These are phyloP conservation scores for Chondrilla cf. caribensis DNA, from an alignment of 37 sponge, comb jelly and placozoan species.

Conservation along the genomic window DNA sequence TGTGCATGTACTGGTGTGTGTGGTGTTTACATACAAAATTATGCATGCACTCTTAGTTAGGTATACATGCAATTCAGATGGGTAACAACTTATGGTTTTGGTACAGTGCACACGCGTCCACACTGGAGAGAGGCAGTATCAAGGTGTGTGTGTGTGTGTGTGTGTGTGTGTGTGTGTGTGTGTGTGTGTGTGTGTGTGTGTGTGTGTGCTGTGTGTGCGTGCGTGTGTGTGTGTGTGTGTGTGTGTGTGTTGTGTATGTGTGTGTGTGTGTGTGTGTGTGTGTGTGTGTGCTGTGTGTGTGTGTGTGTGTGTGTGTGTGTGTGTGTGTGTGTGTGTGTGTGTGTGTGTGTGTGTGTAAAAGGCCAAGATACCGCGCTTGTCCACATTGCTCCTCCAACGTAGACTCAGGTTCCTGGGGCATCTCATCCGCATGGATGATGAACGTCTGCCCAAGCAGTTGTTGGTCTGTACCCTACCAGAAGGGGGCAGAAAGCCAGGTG, in stretches of 20 bases:
- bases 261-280: background rate
- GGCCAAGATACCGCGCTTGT: too few relatives aligned
- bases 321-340: conserved; percentile 19
- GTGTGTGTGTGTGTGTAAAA: conserved; percentile 21
- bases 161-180: conserved; percentile 21
- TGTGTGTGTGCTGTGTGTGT: conserved; percentile 19
- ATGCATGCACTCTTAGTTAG: background rate
- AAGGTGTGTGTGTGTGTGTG: conserved; percentile 7
- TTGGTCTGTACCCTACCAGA: background rate
- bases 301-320: conserved; percentile 6
- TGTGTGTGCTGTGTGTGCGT: conserved; percentile 18
- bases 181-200: conserved; percentile 21
- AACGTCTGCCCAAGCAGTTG: background rate
- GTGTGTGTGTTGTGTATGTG: conserved; percentile 19
- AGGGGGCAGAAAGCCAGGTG: background rate
- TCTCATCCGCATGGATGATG: background rate
- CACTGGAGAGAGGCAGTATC: too few relatives aligned
- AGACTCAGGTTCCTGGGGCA: background rate
- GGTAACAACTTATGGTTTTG: too few relatives aligned
- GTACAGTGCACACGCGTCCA: too few relatives aligned
- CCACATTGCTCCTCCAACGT: too few relatives aligned
- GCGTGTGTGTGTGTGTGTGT: conserved; percentile 18
- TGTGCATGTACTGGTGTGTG: conserved; percentile 21
- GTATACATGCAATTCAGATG: background rate
- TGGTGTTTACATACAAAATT: too few relatives aligned